Evolutionary conservation across 2,113 vertebrate genomes (phyloP).

Genomic region (Cyprinodon variegatus): DNA sequence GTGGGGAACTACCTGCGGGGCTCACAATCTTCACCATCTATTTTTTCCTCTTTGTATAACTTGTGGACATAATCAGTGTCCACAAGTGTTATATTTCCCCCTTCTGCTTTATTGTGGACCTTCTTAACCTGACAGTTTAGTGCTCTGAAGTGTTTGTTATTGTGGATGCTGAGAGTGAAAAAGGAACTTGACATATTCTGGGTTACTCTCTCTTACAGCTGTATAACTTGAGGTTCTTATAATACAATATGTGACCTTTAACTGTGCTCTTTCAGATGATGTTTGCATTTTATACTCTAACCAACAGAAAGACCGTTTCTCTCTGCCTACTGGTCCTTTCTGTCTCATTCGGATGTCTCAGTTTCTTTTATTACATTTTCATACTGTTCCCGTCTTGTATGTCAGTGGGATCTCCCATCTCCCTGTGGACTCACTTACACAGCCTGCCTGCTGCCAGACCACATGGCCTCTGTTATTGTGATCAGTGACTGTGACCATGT

Average conservation of each 20-base stretch:
- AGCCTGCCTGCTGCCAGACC: conserved; percentile 50
- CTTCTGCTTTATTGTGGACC: not conserved
- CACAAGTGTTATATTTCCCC: not conserved
- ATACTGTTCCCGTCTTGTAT: conserved; percentile 27
- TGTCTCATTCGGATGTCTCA: conserved; percentile 45
- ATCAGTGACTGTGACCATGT: conserved; percentile 1
- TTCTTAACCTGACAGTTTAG: not conserved
- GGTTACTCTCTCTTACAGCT: not conserved
- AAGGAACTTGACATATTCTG: not conserved
- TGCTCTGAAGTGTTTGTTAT: not conserved
- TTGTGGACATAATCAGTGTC: not conserved
- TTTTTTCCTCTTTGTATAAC: not conserved
- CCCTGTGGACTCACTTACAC: conserved; percentile 29
- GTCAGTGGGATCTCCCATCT: conserved; percentile 49
- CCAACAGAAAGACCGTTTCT: conserved; percentile 50
- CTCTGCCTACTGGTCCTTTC: conserved; percentile 50
- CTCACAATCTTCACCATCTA: not conserved
- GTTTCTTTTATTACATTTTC: conserved; percentile 23
- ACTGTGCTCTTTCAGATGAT: conserved; percentile 14
- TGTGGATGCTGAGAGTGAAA: not conserved
- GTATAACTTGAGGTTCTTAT: conserved; percentile 15
- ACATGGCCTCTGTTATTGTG: conserved; percentile 40
- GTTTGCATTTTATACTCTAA: conserved; percentile 24
- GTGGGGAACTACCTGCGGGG: too few species aligned
- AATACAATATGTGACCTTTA: conserved; percentile 13